These are phyloP conservation scores for Chalcosyrphus nemorum DNA, from an alignment of 2,888 invertebrate genomes.

Conservation along the genomic window DNA sequence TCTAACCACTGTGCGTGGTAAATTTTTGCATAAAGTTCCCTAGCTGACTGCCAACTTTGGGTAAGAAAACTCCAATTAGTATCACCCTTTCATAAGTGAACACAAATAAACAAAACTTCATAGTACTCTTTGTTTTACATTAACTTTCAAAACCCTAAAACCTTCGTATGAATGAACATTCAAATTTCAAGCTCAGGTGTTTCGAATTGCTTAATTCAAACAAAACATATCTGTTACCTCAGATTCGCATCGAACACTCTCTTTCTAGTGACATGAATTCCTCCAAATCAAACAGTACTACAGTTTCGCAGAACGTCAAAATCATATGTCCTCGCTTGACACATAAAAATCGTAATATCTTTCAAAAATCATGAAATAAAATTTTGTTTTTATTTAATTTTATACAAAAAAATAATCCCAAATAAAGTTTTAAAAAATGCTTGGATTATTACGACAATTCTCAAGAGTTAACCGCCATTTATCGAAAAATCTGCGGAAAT, in stretches of 20 bases:
- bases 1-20: too few species aligned
- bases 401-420: background rate
- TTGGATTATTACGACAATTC: conserved; percentile 30
- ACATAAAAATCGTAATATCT: conserved; percentile 3
- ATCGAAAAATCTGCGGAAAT: conserved; percentile 29
- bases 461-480: conserved; percentile 35
- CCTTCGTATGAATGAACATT: too few species aligned
- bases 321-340: conserved; percentile 46
- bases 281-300: background rate
- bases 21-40: too few species aligned
- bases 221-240: too few species aligned
- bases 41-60: too few species aligned
- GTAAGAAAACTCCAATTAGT: too few species aligned
- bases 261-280: background rate
- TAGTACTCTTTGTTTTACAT: too few species aligned
- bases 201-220: too few species aligned
- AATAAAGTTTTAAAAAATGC: conserved; percentile 46
- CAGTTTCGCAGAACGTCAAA: conserved; percentile 21
- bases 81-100: too few species aligned
- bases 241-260: background rate
- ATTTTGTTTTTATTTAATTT: conserved; percentile 7
- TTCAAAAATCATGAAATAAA: conserved; percentile 57
- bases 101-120: too few species aligned
- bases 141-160: too few species aligned
- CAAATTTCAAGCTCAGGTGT: too few species aligned